Percentiles rank a stretch among this genome's conserved stretches.
Conservation (phyloP, 2,888 invertebrate genomes). For the Sipha maydis region DNA sequence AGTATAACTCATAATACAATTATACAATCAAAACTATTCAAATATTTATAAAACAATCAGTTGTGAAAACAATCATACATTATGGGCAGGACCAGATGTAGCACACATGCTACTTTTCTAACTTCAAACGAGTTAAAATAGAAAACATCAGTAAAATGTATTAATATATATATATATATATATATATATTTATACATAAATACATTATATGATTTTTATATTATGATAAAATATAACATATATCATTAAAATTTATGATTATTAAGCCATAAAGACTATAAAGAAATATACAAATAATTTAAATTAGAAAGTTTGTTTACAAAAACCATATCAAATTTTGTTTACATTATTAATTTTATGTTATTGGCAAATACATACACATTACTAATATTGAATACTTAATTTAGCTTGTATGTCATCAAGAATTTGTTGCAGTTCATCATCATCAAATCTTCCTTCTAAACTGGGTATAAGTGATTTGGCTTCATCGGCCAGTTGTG, state of each 20-base stretch:
- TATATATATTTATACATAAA: too few relatives aligned
- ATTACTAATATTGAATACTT: slow-evolving; percentile 89
- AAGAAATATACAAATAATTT: background rate
- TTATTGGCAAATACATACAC: background rate
- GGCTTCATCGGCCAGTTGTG: slow-evolving; percentile 97
- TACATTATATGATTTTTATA: too few relatives aligned
- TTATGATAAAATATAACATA: too few relatives aligned
- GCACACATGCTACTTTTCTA: too few relatives aligned
- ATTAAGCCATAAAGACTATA: background rate
- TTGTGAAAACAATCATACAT: too few relatives aligned
- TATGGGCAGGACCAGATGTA: too few relatives aligned
- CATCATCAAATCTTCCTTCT: slow-evolving; percentile 97
- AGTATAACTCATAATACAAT: too few relatives aligned
- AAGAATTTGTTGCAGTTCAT: slow-evolving; percentile 93
- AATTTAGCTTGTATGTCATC: slow-evolving; percentile 98
- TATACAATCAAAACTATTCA: too few relatives aligned
- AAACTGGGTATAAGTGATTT: slow-evolving; percentile 95
- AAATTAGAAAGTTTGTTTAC: background rate
- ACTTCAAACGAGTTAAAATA: too few relatives aligned
- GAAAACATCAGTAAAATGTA: too few relatives aligned
- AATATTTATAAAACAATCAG: too few relatives aligned
- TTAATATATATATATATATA: too few relatives aligned
- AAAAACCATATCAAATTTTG: background rate
- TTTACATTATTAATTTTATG: background rate
- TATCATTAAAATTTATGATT: background rate